phyloP scores from a whole-genome alignment of 2,113 vertebrate genomes.

The Poicephalus gulielmi region DNA sequence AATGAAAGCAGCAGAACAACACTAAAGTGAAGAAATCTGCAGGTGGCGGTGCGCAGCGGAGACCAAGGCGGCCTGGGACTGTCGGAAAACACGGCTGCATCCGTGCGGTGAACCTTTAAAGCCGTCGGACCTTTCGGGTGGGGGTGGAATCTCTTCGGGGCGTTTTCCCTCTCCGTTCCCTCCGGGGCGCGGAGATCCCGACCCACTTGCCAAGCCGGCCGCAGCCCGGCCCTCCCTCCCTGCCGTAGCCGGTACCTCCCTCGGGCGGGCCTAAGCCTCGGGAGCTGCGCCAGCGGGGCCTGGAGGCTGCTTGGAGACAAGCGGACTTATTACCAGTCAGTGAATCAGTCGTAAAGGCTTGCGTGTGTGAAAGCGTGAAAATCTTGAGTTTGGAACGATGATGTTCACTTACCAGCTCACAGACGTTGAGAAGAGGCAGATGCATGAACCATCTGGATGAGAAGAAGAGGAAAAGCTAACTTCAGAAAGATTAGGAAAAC shows the following conservation, averaged over 20 bases:
- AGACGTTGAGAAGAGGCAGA: background rate
- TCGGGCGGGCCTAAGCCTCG: background rate
- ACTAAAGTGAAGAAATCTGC: accelerated
- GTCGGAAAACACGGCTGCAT: accelerated
- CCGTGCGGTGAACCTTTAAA: background rate
- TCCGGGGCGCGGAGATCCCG: too few species aligned
- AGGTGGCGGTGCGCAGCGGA: background rate
- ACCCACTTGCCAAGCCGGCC: background rate
- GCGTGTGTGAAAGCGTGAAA: background rate
- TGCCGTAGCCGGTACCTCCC: background rate
- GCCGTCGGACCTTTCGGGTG: background rate
- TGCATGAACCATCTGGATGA: background rate
- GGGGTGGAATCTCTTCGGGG: background rate
- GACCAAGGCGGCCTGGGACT: accelerated
- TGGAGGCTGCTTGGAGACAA: background rate
- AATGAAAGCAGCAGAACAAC: background rate
- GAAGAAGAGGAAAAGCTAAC: background rate
- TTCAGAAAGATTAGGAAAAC: background rate
- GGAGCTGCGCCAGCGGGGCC: background rate
- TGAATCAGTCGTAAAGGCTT: background rate
- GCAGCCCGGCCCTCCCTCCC: too few species aligned
- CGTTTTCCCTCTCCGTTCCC: background rate
- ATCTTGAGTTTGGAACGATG: background rate
- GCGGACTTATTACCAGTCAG: background rate
- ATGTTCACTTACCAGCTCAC: background rate